Evolutionary conservation across 2,113 vertebrate species (phyloP).

Genomic region (Oryzias javanicus): DNA sequence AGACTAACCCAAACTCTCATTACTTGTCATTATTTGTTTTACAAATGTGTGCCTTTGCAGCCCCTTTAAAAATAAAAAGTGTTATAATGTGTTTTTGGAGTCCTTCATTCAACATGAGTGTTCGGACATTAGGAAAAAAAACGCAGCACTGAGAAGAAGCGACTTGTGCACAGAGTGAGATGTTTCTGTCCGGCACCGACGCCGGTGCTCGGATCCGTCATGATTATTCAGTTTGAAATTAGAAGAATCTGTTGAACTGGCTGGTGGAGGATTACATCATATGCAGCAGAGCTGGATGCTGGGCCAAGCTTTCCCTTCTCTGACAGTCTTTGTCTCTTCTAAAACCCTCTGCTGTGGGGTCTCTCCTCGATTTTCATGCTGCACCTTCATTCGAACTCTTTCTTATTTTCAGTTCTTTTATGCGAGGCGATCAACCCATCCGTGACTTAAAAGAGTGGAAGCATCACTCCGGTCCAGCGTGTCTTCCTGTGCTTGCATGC

Average conservation of each 20-base stretch:
- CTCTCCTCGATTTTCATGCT: conserved; percentile 1
- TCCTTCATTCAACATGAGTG: too few species aligned
- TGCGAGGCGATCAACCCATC: background rate
- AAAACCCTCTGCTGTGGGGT: conserved; percentile 9
- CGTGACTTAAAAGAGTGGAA: background rate
- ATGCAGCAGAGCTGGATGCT: conserved; percentile 58
- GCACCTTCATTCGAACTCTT: background rate
- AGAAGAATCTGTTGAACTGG: conserved; percentile 27
- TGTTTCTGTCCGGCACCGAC: too few species aligned
- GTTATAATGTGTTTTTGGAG: too few species aligned
- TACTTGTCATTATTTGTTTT: too few species aligned
- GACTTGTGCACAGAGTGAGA: too few species aligned
- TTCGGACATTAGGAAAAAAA: too few species aligned
- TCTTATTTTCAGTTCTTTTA: conserved; percentile 1
- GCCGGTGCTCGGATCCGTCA: conserved; percentile 4
- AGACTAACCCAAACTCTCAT: too few species aligned
- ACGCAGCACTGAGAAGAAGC: too few species aligned
- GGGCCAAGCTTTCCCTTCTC: conserved; percentile 47
- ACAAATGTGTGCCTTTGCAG: too few species aligned
- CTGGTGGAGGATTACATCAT: conserved; percentile 64
- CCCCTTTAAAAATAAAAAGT: too few species aligned
- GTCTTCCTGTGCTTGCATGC: background rate
- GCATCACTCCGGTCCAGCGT: background rate
- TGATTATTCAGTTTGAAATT: conserved; percentile 6
- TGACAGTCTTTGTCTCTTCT: conserved; percentile 53